Evolutionary conservation across 1,140 invertebrate species (phyloP), one percentile per base, ranked within the genome.

Genomic region (Ceratosolen fusciceps): DNA sequence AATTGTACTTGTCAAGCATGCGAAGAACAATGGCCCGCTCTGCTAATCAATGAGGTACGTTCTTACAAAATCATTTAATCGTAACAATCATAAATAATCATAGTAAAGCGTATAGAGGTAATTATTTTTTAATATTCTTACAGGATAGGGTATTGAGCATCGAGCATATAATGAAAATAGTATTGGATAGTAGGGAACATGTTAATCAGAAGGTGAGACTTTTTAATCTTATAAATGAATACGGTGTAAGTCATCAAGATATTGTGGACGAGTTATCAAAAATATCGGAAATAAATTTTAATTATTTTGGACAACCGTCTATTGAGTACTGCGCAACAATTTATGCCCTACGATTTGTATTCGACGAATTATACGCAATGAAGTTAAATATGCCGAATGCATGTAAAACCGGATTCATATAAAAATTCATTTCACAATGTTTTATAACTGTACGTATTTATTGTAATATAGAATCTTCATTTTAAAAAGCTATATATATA

Each of bases 221-320:
- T 37, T 65, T n/a, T 16, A 52, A 67, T 52, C 39, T 75, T n/a
- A 5, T 67, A 65, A 4, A 31, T 4, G 19, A 67, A 29, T 19
- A 52, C 24, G 47, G 29, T 37, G n/a, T 75, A 3, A 0, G 8
- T 1, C 74, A 75, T 67, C 74, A 75, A 29, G 26, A 52, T 37
- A 34, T 67, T 37, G 10, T 75, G 24, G 10, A 67, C 19, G 60
- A 75, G 26, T 56, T 75, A 9, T 67, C 74, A 31, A 34, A 52
- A 65, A 67, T 67, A 4, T 34, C 52, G 47, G 2, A 31, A 16
- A 39, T 29, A 24, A 39, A 37, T 26, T 67, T 14, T 37, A 26
- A 75, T 29, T 67, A 75, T 67, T 75, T 65, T 75, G 74, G 60
- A 31, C 74, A 75, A 67, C 74, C 74, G 16, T 75, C 74, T 16